Percentiles rank a stretch among this genome's conserved stretches.
Conservation (phyloP, 1,140 invertebrate genomes). For the Drosophila ironensis region DNA sequence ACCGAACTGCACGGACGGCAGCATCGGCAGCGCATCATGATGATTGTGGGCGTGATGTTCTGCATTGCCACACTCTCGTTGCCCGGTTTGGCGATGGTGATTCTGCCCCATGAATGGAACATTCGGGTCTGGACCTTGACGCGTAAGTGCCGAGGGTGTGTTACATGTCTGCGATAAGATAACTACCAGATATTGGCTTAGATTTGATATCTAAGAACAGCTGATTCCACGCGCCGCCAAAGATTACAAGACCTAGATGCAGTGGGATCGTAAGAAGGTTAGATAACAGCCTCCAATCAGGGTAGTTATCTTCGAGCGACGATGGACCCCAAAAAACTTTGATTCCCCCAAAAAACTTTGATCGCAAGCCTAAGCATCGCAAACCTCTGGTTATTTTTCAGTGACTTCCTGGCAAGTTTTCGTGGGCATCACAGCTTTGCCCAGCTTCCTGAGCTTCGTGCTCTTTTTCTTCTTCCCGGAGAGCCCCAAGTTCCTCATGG, state of each 20-base stretch:
- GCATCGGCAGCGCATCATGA: constrained; percentile 85
- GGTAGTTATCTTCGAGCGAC: too few relatives aligned
- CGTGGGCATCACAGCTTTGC: constrained; percentile 85
- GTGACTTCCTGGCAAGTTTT: constrained; percentile 91
- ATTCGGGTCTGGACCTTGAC: constrained; percentile 45
- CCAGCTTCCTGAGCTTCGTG: constrained; percentile 85
- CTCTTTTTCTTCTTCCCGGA: constrained; percentile 88
- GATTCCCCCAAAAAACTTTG: too few relatives aligned
- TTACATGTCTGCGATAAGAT: too few relatives aligned
- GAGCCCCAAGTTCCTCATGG: constrained; percentile 92
- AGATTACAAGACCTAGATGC: too few relatives aligned
- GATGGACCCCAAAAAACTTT: too few relatives aligned
- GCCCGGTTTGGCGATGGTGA: constrained; percentile 84
- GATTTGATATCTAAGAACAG: too few relatives aligned
- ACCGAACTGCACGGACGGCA: constrained; percentile 87
- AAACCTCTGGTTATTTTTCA: constrained; percentile 50
- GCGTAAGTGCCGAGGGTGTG: constrained; percentile 48
- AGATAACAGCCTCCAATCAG: too few relatives aligned
- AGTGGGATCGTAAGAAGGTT: too few relatives aligned
- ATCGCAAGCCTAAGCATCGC: too few relatives aligned
- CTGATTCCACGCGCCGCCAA: too few relatives aligned
- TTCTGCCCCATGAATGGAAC: constrained; percentile 82
- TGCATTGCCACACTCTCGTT: constrained; percentile 84
- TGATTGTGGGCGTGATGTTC: constrained; percentile 85
- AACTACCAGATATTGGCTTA: too few relatives aligned